These are phyloP conservation scores for Pharmacophagus antenor DNA, from an alignment of 2,888 invertebrate species.

Conservation along the genomic window DNA sequence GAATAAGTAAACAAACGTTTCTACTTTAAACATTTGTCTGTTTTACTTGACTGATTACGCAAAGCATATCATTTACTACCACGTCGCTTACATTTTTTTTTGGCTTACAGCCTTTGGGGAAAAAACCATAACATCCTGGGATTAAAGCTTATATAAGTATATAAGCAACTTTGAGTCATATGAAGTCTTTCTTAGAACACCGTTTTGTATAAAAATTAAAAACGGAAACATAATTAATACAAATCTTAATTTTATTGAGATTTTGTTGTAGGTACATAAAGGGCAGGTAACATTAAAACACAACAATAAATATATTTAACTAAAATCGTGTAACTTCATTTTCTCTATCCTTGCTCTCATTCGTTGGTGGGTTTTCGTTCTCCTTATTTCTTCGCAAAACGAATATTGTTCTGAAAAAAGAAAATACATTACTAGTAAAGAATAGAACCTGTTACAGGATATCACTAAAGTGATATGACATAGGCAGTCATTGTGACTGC, in stretches of 20 bases:
- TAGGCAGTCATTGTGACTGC: not conserved
- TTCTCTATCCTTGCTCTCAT: constrained; percentile 54
- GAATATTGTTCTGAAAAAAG: constrained; percentile 53
- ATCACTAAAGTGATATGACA: not conserved
- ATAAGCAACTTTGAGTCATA: too few species aligned
- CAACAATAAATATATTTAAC: constrained; percentile 54
- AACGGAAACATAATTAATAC: constrained; percentile 40
- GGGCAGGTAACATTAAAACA: constrained; percentile 45
- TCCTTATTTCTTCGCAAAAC: constrained; percentile 53
- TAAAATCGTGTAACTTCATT: constrained; percentile 71
- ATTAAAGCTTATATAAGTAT: too few species aligned
- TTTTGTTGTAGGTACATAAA: constrained; percentile 56
- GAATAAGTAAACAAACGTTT: too few species aligned
- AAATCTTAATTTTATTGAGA: constrained; percentile 75
- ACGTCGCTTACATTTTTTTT: too few species aligned
- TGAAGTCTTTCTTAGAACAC: too few species aligned
- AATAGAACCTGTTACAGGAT: not conserved
- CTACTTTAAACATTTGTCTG: too few species aligned
- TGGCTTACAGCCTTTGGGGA: too few species aligned
- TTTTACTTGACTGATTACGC: too few species aligned
- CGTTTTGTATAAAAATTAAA: not conserved
- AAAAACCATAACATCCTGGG: too few species aligned
- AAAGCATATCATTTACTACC: too few species aligned
- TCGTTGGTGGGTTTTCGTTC: constrained; percentile 36
- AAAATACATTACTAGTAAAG: not conserved